These are phyloP conservation scores for Coilia nasus DNA, from an alignment of 2,797 vertebrate species.

Conservation along the genomic window DNA sequence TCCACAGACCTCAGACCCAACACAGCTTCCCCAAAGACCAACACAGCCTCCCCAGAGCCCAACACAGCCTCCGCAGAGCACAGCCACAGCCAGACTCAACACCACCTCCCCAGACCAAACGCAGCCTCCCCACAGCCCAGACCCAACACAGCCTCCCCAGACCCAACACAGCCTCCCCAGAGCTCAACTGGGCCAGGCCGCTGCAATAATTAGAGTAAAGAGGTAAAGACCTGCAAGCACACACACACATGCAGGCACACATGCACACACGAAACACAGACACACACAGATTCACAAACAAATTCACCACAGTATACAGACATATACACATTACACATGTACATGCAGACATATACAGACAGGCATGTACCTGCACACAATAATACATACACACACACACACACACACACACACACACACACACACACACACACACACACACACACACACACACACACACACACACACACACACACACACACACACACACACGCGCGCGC, in stretches of 20 bases:
- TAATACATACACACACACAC: too few relatives aligned
- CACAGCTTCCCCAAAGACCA: too few relatives aligned
- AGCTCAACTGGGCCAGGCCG: background rate
- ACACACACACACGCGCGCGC: background rate
- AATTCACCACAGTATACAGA: background rate
- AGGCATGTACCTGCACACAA: background rate
- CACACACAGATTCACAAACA: background rate
- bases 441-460: background rate
- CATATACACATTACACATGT: background rate
- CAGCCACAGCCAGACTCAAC: too few relatives aligned
- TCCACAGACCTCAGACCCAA: too few relatives aligned
- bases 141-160: too few relatives aligned
- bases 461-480: background rate
- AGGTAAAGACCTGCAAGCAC: background rate
- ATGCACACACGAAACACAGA: too few relatives aligned
- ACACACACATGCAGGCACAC: background rate
- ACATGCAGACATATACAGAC: background rate
- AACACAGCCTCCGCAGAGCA: too few relatives aligned
- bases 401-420: too few relatives aligned
- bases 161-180: conserved; percentile 26
- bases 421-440: background rate
- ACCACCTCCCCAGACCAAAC: too few relatives aligned
- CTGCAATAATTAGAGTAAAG: conserved; percentile 33
- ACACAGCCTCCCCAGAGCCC: too few relatives aligned
- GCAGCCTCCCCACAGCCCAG: too few relatives aligned